Evolutionary conservation across 1,140 invertebrate species (phyloP).

Genomic region (Drosophila navojoa): DNA sequence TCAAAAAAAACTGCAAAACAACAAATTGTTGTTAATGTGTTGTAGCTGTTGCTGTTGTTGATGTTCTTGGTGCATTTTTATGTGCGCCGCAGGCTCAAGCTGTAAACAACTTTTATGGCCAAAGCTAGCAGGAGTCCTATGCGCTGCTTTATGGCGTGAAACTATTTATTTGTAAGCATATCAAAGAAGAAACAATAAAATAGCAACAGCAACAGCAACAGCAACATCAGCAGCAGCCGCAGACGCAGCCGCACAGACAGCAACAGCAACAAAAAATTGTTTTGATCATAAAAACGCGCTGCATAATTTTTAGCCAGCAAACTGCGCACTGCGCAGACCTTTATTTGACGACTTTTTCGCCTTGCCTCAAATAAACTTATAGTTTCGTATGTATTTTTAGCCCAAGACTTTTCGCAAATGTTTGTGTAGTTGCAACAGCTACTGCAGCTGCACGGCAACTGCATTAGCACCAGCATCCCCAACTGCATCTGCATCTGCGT

Average conservation of each 20-base stretch:
- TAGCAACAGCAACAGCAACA: slow-evolving; percentile 22
- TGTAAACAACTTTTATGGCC: slow-evolving; percentile 79
- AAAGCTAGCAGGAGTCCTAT: background rate
- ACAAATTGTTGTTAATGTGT: slow-evolving; percentile 70
- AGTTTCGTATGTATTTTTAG: slow-evolving; percentile 45
- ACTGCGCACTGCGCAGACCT: slow-evolving; percentile 38
- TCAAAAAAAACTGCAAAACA: slow-evolving; percentile 56
- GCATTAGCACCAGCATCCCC: background rate
- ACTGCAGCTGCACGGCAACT: background rate
- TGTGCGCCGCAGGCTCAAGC: slow-evolving; percentile 68
- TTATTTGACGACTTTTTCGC: slow-evolving; percentile 37
- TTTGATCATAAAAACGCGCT: slow-evolving; percentile 42
- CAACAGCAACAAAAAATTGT: slow-evolving; percentile 31
- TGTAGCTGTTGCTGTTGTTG: slow-evolving; percentile 41
- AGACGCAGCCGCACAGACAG: background rate
- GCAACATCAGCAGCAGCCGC: too few relatives aligned
- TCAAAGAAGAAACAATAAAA: slow-evolving; percentile 68
- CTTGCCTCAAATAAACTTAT: slow-evolving; percentile 34
- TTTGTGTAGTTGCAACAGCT: background rate
- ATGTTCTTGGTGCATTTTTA: slow-evolving; percentile 65
- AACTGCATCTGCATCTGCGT: slow-evolving; percentile 20
- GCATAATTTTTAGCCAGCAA: slow-evolving; percentile 40
- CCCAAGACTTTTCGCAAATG: slow-evolving; percentile 25
- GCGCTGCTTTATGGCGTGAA: slow-evolving; percentile 69
- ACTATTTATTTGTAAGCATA: slow-evolving; percentile 81